Evolutionary conservation across 2,113 vertebrate genomes (phyloP).

Genomic region (Spermophilus dauricus): DNA sequence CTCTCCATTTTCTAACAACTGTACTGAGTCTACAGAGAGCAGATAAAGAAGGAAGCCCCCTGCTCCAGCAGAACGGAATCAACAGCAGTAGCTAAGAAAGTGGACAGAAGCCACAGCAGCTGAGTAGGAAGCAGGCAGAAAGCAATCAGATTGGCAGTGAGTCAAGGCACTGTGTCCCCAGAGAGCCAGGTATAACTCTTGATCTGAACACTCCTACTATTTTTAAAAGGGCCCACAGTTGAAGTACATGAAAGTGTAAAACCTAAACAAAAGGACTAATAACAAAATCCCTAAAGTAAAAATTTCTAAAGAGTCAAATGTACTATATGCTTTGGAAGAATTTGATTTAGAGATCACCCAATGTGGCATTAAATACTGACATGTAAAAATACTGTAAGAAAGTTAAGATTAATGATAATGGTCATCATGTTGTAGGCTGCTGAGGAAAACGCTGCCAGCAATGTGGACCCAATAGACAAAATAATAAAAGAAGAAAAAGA

Average conservation of each 20-base stretch:
- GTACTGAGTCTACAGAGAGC: neutral
- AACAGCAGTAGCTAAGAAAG: neutral
- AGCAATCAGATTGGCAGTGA: neutral
- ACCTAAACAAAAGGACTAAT: conserved; percentile 34
- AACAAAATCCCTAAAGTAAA: conserved; percentile 41
- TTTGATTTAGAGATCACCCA: conserved; percentile 43
- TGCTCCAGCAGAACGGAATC: neutral
- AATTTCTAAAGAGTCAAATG: conserved; percentile 41
- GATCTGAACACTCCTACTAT: neutral
- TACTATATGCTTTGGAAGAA: conserved; percentile 3
- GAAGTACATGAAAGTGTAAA: neutral
- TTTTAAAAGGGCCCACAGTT: conserved; percentile 12
- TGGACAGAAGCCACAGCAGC: conserved; percentile 13
- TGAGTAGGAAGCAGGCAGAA: neutral
- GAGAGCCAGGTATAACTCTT: neutral
- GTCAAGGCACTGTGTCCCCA: neutral
- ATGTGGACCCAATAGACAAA: neutral
- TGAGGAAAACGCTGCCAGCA: conserved; percentile 37
- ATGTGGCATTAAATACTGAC: conserved; percentile 42
- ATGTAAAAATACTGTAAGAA: neutral
- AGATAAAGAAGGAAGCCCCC: neutral
- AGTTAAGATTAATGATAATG: conserved; percentile 38
- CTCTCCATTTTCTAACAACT: conserved; percentile 30
- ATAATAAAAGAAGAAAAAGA: conserved; percentile 12
- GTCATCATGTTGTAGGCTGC: neutral